Percentiles rank a stretch among this genome's conserved stretches.
Conservation (phyloP, 2,888 invertebrate species). For the Lobophora halterata region DNA sequence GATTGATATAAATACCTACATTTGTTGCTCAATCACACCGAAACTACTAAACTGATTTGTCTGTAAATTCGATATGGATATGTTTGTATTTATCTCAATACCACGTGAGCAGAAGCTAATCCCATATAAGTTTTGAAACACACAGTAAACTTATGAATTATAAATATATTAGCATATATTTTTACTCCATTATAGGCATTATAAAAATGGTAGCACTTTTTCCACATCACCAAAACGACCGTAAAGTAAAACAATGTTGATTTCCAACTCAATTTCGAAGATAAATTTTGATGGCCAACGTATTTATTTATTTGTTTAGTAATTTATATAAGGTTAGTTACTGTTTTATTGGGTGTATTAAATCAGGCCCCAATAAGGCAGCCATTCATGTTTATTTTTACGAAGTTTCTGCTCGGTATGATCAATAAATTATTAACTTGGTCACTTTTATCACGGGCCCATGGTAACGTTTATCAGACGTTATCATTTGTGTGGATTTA, state of each 20-base stretch:
- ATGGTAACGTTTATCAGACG: slow-evolving; percentile 67
- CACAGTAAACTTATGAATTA: no score
- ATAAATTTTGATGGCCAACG: slow-evolving; percentile 74
- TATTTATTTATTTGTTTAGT: slow-evolving; percentile 80
- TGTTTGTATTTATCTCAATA: no score
- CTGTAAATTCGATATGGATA: no score
- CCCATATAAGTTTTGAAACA: no score
- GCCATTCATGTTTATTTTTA: slow-evolving; percentile 81
- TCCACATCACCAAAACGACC: slow-evolving; percentile 19
- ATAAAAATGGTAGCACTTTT: slow-evolving; percentile 22
- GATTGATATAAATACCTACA: no score
- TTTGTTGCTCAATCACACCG: no score
- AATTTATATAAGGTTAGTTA: slow-evolving; percentile 81
- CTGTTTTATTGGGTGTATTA: slow-evolving; percentile 79
- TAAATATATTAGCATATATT: slow-evolving; percentile 7
- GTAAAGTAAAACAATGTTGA: slow-evolving; percentile 45
- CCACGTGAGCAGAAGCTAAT: no score
- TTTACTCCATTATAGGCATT: slow-evolving; percentile 14
- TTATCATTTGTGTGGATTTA: slow-evolving; percentile 52
- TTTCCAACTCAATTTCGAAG: slow-evolving; percentile 47
- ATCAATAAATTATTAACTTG: slow-evolving; percentile 77
- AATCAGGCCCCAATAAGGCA: slow-evolving; percentile 81
- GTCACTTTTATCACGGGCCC: slow-evolving; percentile 77
- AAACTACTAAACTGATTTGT: no score
- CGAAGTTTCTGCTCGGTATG: slow-evolving; percentile 77